These are phyloP conservation scores for Gobio occitaniae DNA, from an alignment of 2,797 vertebrate genomes.

Conservation along the genomic window DNA sequence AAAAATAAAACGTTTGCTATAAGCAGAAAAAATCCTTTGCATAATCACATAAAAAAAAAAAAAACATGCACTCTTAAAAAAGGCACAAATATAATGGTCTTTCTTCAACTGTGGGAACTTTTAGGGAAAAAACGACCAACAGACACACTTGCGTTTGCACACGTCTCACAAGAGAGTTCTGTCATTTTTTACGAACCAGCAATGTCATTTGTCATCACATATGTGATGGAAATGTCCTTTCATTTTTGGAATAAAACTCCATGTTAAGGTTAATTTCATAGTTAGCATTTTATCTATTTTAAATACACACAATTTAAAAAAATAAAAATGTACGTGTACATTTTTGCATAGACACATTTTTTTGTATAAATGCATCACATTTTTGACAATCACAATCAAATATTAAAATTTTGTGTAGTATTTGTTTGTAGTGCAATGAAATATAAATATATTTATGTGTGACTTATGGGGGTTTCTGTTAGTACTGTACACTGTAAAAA, in stretches of 20 bases:
- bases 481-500: neutral
- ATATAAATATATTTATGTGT: neutral
- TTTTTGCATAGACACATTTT: neutral
- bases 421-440: neutral
- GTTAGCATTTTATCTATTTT: neutral
- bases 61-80: too few species aligned
- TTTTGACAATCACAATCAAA: too few species aligned
- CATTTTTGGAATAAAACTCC: neutral
- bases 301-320: neutral
- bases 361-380: too few species aligned
- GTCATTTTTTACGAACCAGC: neutral
- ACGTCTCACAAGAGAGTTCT: neutral
- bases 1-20: too few species aligned
- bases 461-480: neutral
- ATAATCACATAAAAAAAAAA: neutral
- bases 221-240: neutral
- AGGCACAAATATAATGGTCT: neutral
- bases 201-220: neutral
- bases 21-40: neutral
- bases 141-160: too few species aligned
- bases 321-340: neutral
- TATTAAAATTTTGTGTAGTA: too few species aligned
- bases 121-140: neutral
- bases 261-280: neutral
- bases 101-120: neutral